Conservation (phyloP, 2,113 vertebrate genomes). For the Anas platyrhynchos region DNA sequence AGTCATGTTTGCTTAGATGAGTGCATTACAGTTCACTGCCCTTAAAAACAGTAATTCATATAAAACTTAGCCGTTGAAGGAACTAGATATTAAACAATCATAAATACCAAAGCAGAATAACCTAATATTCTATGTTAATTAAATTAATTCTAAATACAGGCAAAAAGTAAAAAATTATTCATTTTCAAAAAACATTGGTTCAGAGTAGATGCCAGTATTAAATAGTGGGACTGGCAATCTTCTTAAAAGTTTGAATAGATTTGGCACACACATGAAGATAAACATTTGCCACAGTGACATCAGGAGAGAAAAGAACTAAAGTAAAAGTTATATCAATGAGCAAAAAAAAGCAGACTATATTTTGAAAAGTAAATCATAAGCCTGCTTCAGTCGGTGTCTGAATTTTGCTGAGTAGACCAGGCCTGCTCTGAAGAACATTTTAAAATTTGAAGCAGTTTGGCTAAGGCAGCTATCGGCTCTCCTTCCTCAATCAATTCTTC, state of each 20-base stretch:
- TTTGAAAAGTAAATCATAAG: not conserved
- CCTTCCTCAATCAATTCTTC: not conserved
- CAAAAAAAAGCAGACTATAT: not conserved
- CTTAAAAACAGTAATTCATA: not conserved
- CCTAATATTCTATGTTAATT: not conserved
- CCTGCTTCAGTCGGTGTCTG: not conserved
- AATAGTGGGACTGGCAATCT: not conserved
- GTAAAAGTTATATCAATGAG: not conserved
- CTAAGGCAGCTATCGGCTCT: not conserved
- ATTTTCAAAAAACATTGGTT: not conserved
- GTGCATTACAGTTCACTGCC: not conserved
- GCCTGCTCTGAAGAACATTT: not conserved
- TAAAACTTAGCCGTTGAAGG: not conserved
- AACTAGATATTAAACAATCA: not conserved
- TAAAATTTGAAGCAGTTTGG: not conserved
- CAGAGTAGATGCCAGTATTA: not conserved
- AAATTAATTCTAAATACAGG: not conserved
- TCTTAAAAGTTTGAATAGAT: not conserved
- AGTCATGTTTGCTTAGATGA: not conserved
- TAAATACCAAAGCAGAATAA: not conserved
- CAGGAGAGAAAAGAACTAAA: not conserved
- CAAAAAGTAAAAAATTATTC: not conserved
- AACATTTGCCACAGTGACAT: not conserved
- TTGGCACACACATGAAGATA: not conserved
- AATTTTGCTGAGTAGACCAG: not conserved